These are phyloP conservation scores for Candoia aspera DNA, from an alignment of 2,113 vertebrate genomes.

Conservation along the genomic window DNA sequence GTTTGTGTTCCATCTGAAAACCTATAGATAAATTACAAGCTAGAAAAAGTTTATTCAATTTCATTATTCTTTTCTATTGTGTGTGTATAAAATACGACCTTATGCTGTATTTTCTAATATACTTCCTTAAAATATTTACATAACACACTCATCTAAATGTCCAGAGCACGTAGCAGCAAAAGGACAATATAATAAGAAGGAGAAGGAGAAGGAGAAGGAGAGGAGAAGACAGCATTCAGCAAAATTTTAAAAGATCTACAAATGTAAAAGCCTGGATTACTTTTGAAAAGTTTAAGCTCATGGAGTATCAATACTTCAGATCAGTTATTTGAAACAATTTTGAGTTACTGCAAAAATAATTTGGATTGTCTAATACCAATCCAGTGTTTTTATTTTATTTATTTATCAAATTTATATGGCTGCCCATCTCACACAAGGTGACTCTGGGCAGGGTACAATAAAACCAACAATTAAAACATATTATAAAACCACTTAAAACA, in stretches of 20 bases:
- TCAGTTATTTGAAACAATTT: background rate
- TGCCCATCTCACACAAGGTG: background rate
- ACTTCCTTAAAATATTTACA: conserved; percentile 1
- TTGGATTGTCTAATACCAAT: background rate
- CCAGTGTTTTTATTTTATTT: background rate
- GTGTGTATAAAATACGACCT: background rate
- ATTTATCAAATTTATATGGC: background rate
- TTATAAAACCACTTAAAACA: background rate
- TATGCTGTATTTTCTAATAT: conserved; percentile 2
- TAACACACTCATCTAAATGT: background rate
- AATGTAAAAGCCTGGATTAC: background rate
- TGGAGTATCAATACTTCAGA: background rate
- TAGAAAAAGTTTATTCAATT: conserved; percentile 19
- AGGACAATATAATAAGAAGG: background rate
- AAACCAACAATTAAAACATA: background rate
- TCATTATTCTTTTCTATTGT: background rate
- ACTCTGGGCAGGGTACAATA: background rate
- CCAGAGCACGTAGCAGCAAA: background rate
- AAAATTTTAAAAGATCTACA: background rate
- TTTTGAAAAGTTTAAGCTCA: background rate
- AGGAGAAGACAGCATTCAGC: background rate
- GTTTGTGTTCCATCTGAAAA: conserved; percentile 17
- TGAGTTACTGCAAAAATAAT: background rate
- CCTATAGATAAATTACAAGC: conserved; percentile 17
- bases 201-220: too few species aligned